These are phyloP conservation scores for Neotoxoptera formosana DNA, from an alignment of 1,140 invertebrate genomes.

Conservation along the genomic window DNA sequence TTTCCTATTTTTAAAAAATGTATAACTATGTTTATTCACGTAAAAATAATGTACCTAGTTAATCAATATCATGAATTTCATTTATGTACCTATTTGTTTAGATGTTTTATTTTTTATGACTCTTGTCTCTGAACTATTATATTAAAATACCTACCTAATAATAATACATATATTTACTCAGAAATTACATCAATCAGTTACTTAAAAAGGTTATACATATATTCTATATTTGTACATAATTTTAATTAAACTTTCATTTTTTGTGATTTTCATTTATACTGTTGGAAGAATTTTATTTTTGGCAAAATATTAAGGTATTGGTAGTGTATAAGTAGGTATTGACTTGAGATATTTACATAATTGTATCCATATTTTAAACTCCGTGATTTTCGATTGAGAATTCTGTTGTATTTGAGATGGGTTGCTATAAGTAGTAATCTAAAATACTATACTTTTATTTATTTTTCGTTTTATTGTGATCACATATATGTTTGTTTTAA, in stretches of 20 bases:
- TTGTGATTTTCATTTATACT: constrained; percentile 5
- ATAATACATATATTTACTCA: neutral
- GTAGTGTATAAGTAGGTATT: neutral
- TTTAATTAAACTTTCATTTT: neutral
- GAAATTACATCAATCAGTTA: too few species aligned
- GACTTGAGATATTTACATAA: neutral
- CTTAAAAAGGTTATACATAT: neutral
- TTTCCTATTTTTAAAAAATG: neutral
- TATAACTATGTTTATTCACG: neutral
- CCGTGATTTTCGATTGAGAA: neutral
- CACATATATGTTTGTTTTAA: constrained; percentile 9
- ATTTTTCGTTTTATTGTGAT: neutral
- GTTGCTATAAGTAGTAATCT: neutral
- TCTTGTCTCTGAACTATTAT: neutral
- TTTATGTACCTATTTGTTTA: neutral
- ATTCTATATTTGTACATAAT: too few species aligned
- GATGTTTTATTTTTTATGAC: neutral
- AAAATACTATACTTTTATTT: neutral
- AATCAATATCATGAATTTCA: neutral
- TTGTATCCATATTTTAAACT: neutral
- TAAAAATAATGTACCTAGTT: neutral
- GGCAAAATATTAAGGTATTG: constrained; percentile 27
- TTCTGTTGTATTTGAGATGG: neutral
- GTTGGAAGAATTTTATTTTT: neutral
- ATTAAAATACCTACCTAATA: neutral